phyloP scores from a whole-genome alignment of 92 coral and sea anemone species.

The Metridium senile region DNA sequence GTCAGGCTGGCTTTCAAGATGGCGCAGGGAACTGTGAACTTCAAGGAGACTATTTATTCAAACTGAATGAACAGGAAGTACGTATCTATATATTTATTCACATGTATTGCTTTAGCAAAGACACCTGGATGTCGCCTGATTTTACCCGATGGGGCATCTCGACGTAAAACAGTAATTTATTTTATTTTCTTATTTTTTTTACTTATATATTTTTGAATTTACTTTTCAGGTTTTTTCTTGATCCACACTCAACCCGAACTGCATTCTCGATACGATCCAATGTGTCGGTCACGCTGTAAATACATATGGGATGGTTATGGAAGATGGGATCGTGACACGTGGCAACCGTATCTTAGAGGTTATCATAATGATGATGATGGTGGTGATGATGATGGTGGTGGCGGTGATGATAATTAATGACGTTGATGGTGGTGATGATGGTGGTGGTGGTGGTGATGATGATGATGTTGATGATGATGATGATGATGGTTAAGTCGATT shows the following conservation, averaged over 20 bases:
- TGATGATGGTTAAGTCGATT: background rate
- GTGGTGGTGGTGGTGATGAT: background rate
- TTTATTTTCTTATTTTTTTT: too few species aligned
- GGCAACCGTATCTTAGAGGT: constrained; percentile 92
- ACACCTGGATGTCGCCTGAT: too few species aligned
- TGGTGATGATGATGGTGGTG: background rate
- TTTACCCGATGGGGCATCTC: too few species aligned
- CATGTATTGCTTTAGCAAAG: too few species aligned
- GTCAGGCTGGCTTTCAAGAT: too few species aligned
- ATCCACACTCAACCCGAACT: constrained; percentile 27
- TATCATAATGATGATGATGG: background rate
- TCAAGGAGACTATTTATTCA: too few species aligned
- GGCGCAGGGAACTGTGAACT: too few species aligned
- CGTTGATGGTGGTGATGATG: background rate
- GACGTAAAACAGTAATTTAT: too few species aligned
- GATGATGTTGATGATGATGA: background rate
- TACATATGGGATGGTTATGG: constrained; percentile 96
- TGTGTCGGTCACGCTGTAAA: constrained; percentile 69
- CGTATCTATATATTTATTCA: too few species aligned
- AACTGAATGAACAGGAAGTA: too few species aligned
- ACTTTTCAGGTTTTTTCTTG: constrained; percentile 11
- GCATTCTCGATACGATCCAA: constrained; percentile 46
- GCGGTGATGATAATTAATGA: background rate
- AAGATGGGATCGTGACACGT: constrained; percentile 74
- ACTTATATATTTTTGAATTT: too few species aligned